phyloP scores from a whole-genome alignment of 1,140 invertebrate genomes.

The Zaprionus inermis region DNA sequence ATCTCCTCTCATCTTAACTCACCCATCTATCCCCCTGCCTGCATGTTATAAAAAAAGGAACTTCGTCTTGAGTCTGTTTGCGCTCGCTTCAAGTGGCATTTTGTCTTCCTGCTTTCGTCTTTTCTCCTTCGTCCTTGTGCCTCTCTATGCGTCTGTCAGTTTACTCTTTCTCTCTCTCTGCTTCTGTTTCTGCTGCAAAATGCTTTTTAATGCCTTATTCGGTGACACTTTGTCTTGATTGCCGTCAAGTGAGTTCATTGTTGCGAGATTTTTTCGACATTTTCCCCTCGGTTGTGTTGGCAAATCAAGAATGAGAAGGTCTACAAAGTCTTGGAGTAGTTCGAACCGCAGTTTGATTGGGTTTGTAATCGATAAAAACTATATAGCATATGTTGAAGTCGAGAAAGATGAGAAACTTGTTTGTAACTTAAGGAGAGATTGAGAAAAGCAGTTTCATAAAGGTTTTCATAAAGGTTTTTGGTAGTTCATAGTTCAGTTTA shows the following conservation, averaged over 20 bases:
- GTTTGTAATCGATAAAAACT: background rate
- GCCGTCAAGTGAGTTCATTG: constrained; percentile 71
- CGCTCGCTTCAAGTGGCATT: constrained; percentile 46
- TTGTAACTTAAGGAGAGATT: background rate
- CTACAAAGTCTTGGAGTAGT: background rate
- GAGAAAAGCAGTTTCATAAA: too few relatives aligned
- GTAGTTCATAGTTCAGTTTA: too few relatives aligned
- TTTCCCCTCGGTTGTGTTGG: background rate
- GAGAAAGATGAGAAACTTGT: background rate
- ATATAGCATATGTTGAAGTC: background rate
- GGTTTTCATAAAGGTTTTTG: too few relatives aligned
- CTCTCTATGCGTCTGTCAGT: background rate
- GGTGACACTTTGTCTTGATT: constrained; percentile 45
- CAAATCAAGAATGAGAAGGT: background rate
- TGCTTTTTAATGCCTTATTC: constrained; percentile 48
- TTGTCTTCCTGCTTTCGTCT: background rate
- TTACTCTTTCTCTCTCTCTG: constrained; percentile 3
- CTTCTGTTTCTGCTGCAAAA: constrained; percentile 37
- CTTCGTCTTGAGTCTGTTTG: constrained; percentile 50
- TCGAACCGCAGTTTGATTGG: background rate
- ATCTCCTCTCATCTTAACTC: background rate
- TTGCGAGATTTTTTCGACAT: constrained; percentile 46
- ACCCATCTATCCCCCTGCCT: too few relatives aligned
- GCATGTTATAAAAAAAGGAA: constrained; percentile 63
- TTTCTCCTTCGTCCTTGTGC: background rate